Conservation (phyloP, 2,888 invertebrate species). For the Polietes domitor region DNA sequence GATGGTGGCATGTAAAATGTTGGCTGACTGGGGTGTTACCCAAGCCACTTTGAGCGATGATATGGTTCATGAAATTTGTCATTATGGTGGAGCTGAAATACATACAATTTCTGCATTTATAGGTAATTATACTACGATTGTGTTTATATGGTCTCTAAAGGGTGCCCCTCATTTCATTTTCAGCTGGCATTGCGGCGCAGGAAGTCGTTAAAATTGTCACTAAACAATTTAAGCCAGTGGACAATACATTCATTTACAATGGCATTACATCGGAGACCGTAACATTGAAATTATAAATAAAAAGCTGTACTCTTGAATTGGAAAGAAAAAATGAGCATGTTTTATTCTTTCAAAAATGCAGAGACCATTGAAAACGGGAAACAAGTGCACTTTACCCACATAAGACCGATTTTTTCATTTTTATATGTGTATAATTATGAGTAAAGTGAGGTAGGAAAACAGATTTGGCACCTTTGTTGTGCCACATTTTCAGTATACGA, state of each 20-base stretch:
- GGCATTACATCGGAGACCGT: constrained; percentile 93
- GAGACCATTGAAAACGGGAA: too few species aligned
- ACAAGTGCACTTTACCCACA: too few species aligned
- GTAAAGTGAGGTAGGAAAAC: too few species aligned
- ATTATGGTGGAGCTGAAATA: constrained; percentile 96
- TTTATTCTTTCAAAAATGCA: too few species aligned
- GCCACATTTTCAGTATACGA: too few species aligned
- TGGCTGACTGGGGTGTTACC: constrained; percentile 92
- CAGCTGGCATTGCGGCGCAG: constrained; percentile 95
- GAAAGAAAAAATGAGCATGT: not conserved
- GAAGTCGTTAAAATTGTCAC: constrained; percentile 98
- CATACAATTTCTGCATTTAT: constrained; percentile 96
- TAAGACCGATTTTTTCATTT: too few species aligned
- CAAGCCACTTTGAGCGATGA: constrained; percentile 92
- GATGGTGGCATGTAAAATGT: constrained; percentile 86
- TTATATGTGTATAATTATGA: too few species aligned
- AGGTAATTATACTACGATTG: constrained; percentile 80
- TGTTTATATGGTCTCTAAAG: too few species aligned
- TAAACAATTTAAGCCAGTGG: constrained; percentile 96
- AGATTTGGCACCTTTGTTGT: too few species aligned
- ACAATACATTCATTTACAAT: constrained; percentile 97
- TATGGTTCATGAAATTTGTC: constrained; percentile 95
- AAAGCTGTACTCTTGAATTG: not conserved
- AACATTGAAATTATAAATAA: constrained; percentile 87
- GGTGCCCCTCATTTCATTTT: constrained; percentile 50